Evolutionary conservation across 2,888 invertebrate genomes (phyloP).

Genomic region (Anodontia alba): DNA sequence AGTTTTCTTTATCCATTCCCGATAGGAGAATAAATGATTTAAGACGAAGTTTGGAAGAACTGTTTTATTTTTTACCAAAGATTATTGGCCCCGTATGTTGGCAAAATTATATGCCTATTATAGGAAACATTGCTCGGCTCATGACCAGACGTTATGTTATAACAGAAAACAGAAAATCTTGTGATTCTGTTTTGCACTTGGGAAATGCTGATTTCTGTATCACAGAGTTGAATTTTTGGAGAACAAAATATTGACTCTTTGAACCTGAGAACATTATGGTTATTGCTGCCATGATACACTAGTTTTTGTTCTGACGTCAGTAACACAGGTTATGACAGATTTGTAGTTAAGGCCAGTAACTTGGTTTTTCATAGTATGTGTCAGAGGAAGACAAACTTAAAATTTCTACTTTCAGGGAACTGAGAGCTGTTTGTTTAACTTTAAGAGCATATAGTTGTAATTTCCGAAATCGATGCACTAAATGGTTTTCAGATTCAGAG

Average conservation of each 20-base stretch:
- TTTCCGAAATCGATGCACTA: not conserved
- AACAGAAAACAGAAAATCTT: not conserved
- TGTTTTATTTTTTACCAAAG: not conserved
- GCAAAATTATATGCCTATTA: slow-evolving; percentile 9
- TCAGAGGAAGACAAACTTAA: slow-evolving; percentile 17
- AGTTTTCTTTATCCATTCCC: slow-evolving; percentile 18
- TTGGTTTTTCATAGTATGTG: slow-evolving; percentile 3
- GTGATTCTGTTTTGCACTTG: not conserved
- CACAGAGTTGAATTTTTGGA: not conserved
- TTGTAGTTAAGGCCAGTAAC: not conserved
- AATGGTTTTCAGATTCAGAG: slow-evolving; percentile 20
- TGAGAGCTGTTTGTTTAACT: slow-evolving; percentile 18
- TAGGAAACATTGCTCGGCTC: slow-evolving; percentile 4
- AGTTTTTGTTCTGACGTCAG: slow-evolving; percentile 1
- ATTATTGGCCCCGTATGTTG: not conserved
- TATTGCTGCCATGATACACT: not conserved
- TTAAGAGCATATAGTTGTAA: not conserved
- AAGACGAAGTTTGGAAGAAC: too few relatives aligned
- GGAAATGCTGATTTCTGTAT: not conserved
- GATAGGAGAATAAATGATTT: slow-evolving; percentile 26
- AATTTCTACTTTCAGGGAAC: slow-evolving; percentile 30
- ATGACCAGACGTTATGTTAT: not conserved
- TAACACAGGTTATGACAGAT: slow-evolving; percentile 8
- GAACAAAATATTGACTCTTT: not conserved
- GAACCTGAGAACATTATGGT: not conserved